phyloP scores from a whole-genome alignment of 1,140 invertebrate species.

The Protaetia brevitarsis region DNA sequence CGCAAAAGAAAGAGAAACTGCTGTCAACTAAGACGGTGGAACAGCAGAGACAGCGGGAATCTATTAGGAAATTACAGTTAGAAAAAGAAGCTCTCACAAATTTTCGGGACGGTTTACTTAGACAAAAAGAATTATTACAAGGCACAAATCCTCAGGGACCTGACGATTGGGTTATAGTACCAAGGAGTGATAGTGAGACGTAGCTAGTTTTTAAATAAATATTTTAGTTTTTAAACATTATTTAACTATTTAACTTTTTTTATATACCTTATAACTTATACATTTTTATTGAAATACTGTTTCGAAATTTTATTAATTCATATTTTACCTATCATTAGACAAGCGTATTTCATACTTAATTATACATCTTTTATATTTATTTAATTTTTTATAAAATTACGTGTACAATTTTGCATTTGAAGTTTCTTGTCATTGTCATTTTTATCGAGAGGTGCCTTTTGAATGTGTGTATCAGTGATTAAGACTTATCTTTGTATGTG shows the following conservation, averaged over 20 bases:
- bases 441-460: slow-evolving; percentile 16
- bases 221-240: not conserved
- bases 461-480: slow-evolving; percentile 1
- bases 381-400: slow-evolving; percentile 6
- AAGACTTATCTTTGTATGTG: not conserved
- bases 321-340: not conserved
- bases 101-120: slow-evolving; percentile 36
- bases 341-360: no score
- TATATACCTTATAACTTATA: slow-evolving; percentile 15
- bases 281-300: not conserved
- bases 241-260: slow-evolving; percentile 11
- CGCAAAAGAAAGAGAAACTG: slow-evolving; percentile 66
- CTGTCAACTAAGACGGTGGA: slow-evolving; percentile 63
- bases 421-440: not conserved
- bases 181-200: slow-evolving; percentile 33
- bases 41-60: slow-evolving; percentile 60
- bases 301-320: slow-evolving; percentile 8
- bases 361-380: not conserved
- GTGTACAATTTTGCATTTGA: not conserved
- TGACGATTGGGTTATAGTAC: slow-evolving; percentile 50
- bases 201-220: not conserved
- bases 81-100: slow-evolving; percentile 61
- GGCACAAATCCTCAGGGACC: slow-evolving; percentile 18
- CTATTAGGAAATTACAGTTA: slow-evolving; percentile 60
- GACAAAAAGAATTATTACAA: slow-evolving; percentile 32